Evolutionary conservation across 2,113 vertebrate genomes (phyloP), one percentile per base, ranked within the genome.

Genomic region (Mellivora capensis): DNA sequence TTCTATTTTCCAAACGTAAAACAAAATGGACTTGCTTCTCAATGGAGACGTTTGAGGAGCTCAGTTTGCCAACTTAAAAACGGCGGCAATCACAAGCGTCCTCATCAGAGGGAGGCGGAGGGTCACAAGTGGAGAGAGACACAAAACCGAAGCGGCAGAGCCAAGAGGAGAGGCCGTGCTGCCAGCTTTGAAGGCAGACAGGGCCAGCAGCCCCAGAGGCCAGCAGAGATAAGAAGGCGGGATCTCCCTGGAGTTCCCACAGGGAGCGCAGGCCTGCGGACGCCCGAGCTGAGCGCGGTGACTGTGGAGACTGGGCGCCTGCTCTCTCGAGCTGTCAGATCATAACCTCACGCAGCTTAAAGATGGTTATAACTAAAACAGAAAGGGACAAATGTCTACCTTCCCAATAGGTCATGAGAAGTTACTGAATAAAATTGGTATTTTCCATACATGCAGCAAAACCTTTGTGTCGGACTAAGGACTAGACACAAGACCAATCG

Each of bases 161-260:
- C 37, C 14, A 27, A 37, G 23, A 14, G 23, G 27, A 21, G 17
- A 17, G 17, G 7, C 34, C 17, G 2, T 0, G 2, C 25, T 17
- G 20, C 14, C 9, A 37, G 39, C 67, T 44, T 3, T 20, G 64
- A 18, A 57, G 64, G 20, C 1, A 0, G 59, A n/a, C 37, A 9
- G 0, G 44, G 18, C 25, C 29, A 4, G 2, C 10, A 34, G 61
- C 23, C 59, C 3, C 18, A 31, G 25, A 15, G 0, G n/a, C 1
- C 6, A 42, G 6, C 37, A 27, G 87, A n/a, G 57, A 18, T 39
- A 1, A 25, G 72, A 31, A 49, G 18, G 17, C 1, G 9, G 13
- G 29, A 6, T 6, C 80, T 54, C 29, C 29, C 31, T 72, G 2
- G 13, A 27, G 72, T 14, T 37, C 17, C 21, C 72, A 37, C 29